Conservation (phyloP, 1,140 invertebrate species). For the Euborellia annulipes region DNA sequence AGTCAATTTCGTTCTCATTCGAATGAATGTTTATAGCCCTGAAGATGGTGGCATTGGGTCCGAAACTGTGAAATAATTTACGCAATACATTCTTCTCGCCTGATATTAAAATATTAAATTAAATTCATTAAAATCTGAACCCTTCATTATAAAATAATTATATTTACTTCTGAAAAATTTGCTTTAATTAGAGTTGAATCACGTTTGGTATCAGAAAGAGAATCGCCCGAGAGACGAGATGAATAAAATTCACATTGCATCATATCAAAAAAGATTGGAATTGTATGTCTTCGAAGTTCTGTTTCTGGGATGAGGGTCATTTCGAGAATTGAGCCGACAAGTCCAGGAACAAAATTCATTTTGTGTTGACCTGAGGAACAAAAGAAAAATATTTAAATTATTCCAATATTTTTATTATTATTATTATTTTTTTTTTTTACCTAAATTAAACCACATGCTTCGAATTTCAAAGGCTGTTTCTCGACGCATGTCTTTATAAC, state of each 20-base stretch:
- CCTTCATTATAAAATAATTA: too few relatives aligned
- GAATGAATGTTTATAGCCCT: too few relatives aligned
- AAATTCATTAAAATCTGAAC: not conserved
- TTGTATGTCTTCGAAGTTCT: conserved; percentile 72
- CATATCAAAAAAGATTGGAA: conserved; percentile 97
- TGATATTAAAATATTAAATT: not conserved
- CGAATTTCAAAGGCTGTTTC: conserved; percentile 70
- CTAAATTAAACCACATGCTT: conserved; percentile 81
- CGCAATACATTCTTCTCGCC: too few relatives aligned
- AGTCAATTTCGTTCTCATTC: too few relatives aligned
- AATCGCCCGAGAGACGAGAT: conserved; percentile 33
- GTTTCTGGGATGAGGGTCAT: conserved; percentile 86
- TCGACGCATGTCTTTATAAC: conserved; percentile 76
- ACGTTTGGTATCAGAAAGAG: conserved; percentile 42
- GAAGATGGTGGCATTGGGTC: not conserved
- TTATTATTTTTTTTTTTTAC: conserved; percentile 23
- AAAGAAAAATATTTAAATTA: too few relatives aligned
- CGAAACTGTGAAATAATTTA: too few relatives aligned
- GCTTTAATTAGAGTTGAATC: conserved; percentile 48
- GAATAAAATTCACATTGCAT: conserved; percentile 88
- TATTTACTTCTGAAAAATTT: conserved; percentile 60
- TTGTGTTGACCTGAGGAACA: conserved; percentile 61
- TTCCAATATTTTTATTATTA: conserved; percentile 5
- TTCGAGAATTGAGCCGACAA: conserved; percentile 81
- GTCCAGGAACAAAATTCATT: conserved; percentile 67